These are phyloP conservation scores for Brienomyrus brachyistius DNA, from an alignment of 2,113 vertebrate genomes.

Conservation along the genomic window DNA sequence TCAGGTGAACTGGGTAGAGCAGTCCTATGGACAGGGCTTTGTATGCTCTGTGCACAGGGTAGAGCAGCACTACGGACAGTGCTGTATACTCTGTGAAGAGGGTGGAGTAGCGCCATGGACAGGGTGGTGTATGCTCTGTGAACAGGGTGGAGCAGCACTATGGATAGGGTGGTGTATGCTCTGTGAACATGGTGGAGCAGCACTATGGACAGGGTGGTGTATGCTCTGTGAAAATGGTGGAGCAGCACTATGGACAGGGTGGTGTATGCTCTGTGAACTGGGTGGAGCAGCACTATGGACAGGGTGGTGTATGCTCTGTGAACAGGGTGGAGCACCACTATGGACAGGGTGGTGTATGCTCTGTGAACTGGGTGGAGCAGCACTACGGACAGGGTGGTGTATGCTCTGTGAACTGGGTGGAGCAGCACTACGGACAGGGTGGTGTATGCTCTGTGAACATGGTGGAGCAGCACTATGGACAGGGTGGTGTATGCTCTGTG, in stretches of 20 bases:
- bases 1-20: slow-evolving; percentile 40
- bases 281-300: slow-evolving; percentile 24
- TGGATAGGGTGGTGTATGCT: slow-evolving; percentile 42
- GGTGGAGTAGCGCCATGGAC: slow-evolving; percentile 24
- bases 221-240: too few species aligned
- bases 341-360: neutral
- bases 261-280: slow-evolving; percentile 41
- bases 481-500: neutral
- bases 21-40: slow-evolving; percentile 37
- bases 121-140: slow-evolving; percentile 26
- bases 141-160: neutral
- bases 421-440: neutral
- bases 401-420: neutral
- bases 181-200: slow-evolving; percentile 41
- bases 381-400: neutral
- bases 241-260: slow-evolving; percentile 33
- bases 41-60: slow-evolving; percentile 19
- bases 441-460: neutral
- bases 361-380: neutral
- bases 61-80: neutral
- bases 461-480: too few species aligned
- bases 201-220: neutral
- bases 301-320: too few species aligned
- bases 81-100: neutral
- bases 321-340: neutral